Base-by-base conservation (phyloP, 2,113 vertebrate genomes). In the Crocuta crocuta region DNA sequence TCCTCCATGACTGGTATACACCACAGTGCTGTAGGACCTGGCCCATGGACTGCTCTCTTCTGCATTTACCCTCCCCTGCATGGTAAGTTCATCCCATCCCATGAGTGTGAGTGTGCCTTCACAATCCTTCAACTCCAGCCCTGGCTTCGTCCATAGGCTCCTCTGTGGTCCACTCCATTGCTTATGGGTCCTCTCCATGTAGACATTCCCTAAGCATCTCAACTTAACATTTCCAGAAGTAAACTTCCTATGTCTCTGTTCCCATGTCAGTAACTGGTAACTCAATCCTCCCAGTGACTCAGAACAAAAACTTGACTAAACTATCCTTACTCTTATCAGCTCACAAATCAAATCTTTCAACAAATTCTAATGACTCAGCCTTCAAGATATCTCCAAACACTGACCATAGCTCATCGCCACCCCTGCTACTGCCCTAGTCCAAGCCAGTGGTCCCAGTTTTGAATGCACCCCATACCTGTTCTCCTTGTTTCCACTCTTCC, bases 331-430 rank as follows among this genome's bases (percentile, higher is more conserved):
- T 86, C 23, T 92, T 79, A 63, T 79, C 39, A 85, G 0, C 50
- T 53, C 74, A 96, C 33, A 92, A 39, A 89, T 33, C 28, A 68
- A 53, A 48, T 66, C 66, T 90, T 92, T 53, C 33, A 89, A 55
- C 15, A 79, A 92, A 68, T 43, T 82, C 33, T 68, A 61, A 2
- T 53, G 45, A 87, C 78, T 70, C 65, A 71, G 55, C 17, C 61
- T 94, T 92, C 68, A 55, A 74, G 76, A n/a, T 61, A 13, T 7
- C 35, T 35, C 68, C 86, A 88, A 55, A 88, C 8, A 70, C 55
- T 58, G 43, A 91, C 17, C 23, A 21, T 1, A 61, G 33, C 63
- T 83, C 19, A 53, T 23, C 17, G 82, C 50, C 35, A 65, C 26
- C 26, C 33, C 33, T 9, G 8, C 68, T 71, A 31, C 31, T 5